phyloP scores from a whole-genome alignment of 2,888 invertebrate genomes.

The Cataglyphis rosenhaueri region DNA sequence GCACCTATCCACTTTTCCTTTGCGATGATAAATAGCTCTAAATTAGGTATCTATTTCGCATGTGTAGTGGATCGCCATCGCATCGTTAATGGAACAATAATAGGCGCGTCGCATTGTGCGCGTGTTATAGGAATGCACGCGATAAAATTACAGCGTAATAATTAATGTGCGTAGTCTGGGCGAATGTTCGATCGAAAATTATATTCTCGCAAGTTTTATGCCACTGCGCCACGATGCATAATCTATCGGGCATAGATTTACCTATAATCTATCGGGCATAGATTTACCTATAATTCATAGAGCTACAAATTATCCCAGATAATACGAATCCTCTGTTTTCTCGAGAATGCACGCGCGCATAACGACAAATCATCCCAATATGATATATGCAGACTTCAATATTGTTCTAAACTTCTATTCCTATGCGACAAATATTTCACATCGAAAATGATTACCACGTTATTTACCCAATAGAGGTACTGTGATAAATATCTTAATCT shows the following conservation, averaged over 20 bases:
- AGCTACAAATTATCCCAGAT: constrained; percentile 64
- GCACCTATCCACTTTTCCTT: neutral
- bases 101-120: constrained; percentile 52
- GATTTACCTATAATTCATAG: constrained; percentile 68
- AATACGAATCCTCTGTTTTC: constrained; percentile 53
- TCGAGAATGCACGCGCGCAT: constrained; percentile 12
- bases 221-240: constrained; percentile 54
- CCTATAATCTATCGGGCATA: constrained; percentile 67
- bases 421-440: constrained; percentile 18
- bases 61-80: constrained; percentile 48
- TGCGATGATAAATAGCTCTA: constrained; percentile 12
- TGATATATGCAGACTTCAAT: constrained; percentile 1
- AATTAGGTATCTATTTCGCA: constrained; percentile 58
- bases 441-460: constrained; percentile 15
- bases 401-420: constrained; percentile 21
- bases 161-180: constrained; percentile 68
- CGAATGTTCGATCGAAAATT: constrained; percentile 63
- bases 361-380: constrained; percentile 30
- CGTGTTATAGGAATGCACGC: constrained; percentile 55
- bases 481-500: neutral
- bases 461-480: constrained; percentile 9
- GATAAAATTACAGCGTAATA: constrained; percentile 67
- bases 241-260: constrained; percentile 64
- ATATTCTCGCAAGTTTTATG: constrained; percentile 72
- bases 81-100: constrained; percentile 72